Percentiles rank a stretch among this genome's conserved stretches.
These are phyloP conservation scores for Hippocampus mohnikei DNA, from an alignment of 2,113 vertebrate species.

Conservation along the genomic window DNA sequence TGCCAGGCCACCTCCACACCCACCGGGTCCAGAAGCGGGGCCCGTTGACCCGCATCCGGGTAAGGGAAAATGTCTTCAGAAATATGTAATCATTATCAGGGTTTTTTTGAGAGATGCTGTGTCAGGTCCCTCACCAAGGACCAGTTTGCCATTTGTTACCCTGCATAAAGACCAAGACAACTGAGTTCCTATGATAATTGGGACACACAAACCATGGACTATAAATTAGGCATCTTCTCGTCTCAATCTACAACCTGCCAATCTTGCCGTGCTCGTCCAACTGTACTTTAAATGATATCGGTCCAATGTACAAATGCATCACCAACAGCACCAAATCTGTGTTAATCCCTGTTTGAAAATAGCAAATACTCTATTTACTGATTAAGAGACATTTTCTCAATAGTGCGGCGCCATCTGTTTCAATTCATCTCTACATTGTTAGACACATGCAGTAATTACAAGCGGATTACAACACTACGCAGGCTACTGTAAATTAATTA, in stretches of 20 bases:
- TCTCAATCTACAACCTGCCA: neutral
- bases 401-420: neutral
- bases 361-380: neutral
- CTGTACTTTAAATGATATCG: neutral
- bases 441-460: constrained; percentile 13
- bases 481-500: constrained; percentile 31
- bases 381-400: neutral
- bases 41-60: too few species aligned
- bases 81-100: too few species aligned
- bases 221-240: neutral
- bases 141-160: too few species aligned
- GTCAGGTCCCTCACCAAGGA: too few species aligned
- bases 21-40: too few species aligned
- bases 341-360: constrained; percentile 1
- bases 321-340: neutral
- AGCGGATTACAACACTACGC: constrained; percentile 20
- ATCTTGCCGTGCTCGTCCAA: neutral
- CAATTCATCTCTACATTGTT: constrained; percentile 5
- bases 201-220: too few species aligned
- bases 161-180: too few species aligned
- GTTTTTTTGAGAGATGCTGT: too few species aligned
- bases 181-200: too few species aligned
- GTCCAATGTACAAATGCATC: neutral
- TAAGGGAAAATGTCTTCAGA: too few species aligned
- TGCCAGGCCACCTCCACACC: too few species aligned